These are phyloP conservation scores for Hedya salicella DNA, from an alignment of 2,888 invertebrate species.

Conservation along the genomic window DNA sequence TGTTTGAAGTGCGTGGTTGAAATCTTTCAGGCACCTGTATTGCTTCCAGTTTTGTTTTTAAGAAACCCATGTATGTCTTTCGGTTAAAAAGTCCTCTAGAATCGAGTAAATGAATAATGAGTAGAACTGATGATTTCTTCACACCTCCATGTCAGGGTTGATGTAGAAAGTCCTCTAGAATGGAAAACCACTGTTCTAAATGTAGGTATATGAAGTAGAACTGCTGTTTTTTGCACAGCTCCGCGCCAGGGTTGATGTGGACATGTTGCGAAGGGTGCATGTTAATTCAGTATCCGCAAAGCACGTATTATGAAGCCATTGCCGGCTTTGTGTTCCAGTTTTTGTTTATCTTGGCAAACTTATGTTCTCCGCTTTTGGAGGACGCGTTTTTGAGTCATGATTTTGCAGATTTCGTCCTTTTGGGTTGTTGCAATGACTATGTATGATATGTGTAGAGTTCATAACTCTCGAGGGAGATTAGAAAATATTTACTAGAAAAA, in stretches of 20 bases:
- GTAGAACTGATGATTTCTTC: too few species aligned
- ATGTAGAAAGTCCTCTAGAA: too few species aligned
- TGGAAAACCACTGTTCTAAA: too few species aligned
- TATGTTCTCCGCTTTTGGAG: constrained; percentile 15
- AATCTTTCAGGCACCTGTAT: too few species aligned
- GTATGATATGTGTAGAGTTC: neutral
- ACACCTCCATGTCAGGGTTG: too few species aligned
- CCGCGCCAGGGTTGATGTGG: constrained; percentile 12
- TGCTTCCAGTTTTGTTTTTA: too few species aligned
- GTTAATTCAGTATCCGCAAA: constrained; percentile 33
- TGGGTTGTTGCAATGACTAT: neutral
- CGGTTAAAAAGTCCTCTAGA: too few species aligned
- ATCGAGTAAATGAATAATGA: too few species aligned
- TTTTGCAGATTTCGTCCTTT: neutral
- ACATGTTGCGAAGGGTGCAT: constrained; percentile 37
- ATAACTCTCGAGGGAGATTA: neutral
- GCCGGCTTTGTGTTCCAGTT: constrained; percentile 25
- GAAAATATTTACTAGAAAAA: neutral
- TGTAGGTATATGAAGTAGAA: neutral
- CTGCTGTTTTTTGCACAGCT: constrained; percentile 18
- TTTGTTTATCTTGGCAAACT: constrained; percentile 40
- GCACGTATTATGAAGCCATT: constrained; percentile 40
- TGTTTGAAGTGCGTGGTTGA: too few species aligned
- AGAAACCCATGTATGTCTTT: too few species aligned
- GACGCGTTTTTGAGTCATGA: constrained; percentile 3